phyloP scores from a whole-genome alignment of 2,888 invertebrate species.

The Parapristionchus giblindavisi region DNA sequence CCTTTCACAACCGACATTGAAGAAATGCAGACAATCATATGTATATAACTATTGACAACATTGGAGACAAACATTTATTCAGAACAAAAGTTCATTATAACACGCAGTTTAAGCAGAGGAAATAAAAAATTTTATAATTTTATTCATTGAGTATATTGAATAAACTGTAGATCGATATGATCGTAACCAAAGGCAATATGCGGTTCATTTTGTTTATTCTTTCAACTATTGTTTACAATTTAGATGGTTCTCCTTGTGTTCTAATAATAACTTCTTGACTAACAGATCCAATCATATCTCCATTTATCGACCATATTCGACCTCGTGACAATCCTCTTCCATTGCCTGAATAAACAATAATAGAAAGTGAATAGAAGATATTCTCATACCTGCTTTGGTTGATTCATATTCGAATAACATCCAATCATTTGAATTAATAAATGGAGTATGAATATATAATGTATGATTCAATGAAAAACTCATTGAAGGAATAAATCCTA shows the following conservation, averaged over 20 bases:
- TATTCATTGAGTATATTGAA: no score
- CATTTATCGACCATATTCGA: conserved; percentile 9
- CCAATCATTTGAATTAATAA: conserved; percentile 16
- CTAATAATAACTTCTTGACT: conserved; percentile 23
- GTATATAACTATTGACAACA: no score
- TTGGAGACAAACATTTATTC: no score
- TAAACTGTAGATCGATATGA: no score
- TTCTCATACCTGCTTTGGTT: conserved; percentile 1
- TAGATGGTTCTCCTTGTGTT: not conserved
- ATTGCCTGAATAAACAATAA: conserved; percentile 3
- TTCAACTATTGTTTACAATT: no score
- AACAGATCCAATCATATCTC: conserved; percentile 16
- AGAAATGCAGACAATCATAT: no score
- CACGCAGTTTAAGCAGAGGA: no score
- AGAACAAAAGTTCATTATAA: no score
- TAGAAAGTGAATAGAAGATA: not conserved
- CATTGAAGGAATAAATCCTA: not conserved
- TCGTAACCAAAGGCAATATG: no score
- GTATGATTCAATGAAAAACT: conserved; percentile 24
- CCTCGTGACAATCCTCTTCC: conserved; percentile 1
- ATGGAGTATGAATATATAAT: conserved; percentile 1
- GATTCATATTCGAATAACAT: conserved; percentile 20
- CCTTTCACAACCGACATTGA: no score
- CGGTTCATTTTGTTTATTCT: no score
- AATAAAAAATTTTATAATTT: no score